Base-by-base conservation (phyloP, 2,888 invertebrate genomes). In the Micropterix aruncella region DNA sequence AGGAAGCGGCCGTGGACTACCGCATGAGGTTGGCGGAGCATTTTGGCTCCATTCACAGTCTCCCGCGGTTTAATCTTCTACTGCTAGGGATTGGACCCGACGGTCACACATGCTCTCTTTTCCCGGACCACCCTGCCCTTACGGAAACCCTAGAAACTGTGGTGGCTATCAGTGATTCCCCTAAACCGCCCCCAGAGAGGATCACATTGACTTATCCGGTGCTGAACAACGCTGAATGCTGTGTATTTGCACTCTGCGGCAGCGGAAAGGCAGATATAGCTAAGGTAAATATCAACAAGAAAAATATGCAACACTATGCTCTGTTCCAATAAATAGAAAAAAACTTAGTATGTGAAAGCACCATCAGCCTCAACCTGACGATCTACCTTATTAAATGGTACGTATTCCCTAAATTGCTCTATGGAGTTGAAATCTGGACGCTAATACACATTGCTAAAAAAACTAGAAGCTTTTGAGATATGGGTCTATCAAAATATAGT, bases 21-120 rank as follows among this genome's bases (percentile, higher is more conserved):
- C 71, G 72, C 41, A 67, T 75, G 49, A 77, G 85, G 60, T 65
- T 91, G 54, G 66, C 69, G 42, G 60, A 64, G 7, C 73, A 74
- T 44, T 86, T 89, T 52, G 57, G 3, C 54, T 73, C 65, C 49
- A 74, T 58, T 42, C 70, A 59, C 58, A 65, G 55, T 56, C 54
- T 76, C 44, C 89, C 90, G 0, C 60, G 73, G 48, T 93, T 96
- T 60, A 94, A 99, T 63, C 61, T 96, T 41, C 66, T 97, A 1
- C 69, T 99, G 7, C 70, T 99, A 16, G 99, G 99, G 12, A 85
- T 97, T 80, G 99, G 99, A 0, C 96, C 95, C 0, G 99, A 99
- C 60, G 97, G 97, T 0, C 99, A 99, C 63, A 97, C 96, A 0
- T 95, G 95, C 58, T 97, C 97, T 0, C 65, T 99, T 14, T 99